Percentiles rank a stretch among this genome's conserved stretches.
Conservation (phyloP, 1,140 invertebrate genomes). For the Hycleus cichorii region DNA sequence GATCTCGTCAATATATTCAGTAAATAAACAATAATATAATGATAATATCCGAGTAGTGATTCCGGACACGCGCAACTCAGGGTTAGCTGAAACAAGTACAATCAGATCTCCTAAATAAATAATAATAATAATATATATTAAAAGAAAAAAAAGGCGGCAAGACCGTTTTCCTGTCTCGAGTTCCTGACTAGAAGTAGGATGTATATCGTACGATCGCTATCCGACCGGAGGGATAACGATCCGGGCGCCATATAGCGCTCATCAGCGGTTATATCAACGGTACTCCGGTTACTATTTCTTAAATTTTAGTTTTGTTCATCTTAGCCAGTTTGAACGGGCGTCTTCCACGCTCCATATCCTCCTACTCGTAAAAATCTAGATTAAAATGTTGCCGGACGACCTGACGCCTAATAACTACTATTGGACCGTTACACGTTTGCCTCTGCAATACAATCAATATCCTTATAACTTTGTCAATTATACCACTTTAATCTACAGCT, state of each 20-base stretch:
- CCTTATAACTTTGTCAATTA: slow-evolving; percentile 15
- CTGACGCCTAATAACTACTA: slow-evolving; percentile 11
- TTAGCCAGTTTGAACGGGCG: slow-evolving; percentile 17
- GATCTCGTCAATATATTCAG: background rate
- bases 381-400: slow-evolving; percentile 16
- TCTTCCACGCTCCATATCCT: slow-evolving; percentile 19
- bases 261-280: background rate
- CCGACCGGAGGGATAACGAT: slow-evolving; percentile 3
- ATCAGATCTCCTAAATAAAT: slow-evolving; percentile 28
- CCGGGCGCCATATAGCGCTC: background rate
- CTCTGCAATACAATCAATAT: slow-evolving; percentile 15
- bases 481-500: slow-evolving; percentile 9
- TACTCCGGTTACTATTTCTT: background rate
- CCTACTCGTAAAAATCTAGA: slow-evolving; percentile 5
- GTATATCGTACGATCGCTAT: slow-evolving; percentile 14
- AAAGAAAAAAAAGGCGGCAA: background rate
- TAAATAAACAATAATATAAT: background rate
- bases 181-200: slow-evolving; percentile 39
- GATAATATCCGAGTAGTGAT: background rate
- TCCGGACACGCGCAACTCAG: slow-evolving; percentile 32
- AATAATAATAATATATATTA: background rate
- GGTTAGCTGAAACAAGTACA: slow-evolving; percentile 42
- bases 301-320: slow-evolving; percentile 16
- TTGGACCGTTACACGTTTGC: slow-evolving; percentile 10
- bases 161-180: slow-evolving; percentile 37